Percentiles rank a stretch among this genome's conserved stretches.
Evolutionary conservation across 2,113 vertebrate genomes (phyloP).

Genomic region (Himantopus leucocephalus): DNA sequence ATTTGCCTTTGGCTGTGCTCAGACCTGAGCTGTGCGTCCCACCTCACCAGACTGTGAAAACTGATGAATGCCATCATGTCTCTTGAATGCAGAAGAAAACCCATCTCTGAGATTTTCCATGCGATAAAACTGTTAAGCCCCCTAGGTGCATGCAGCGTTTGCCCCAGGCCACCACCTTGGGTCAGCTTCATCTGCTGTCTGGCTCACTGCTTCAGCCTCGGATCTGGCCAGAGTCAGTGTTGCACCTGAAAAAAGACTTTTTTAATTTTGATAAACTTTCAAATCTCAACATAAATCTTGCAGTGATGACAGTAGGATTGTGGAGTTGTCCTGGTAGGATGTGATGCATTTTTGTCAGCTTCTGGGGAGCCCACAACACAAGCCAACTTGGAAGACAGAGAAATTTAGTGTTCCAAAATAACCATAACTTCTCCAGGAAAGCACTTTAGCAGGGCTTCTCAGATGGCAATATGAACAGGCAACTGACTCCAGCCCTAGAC

Average conservation of each 20-base stretch:
- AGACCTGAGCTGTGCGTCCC: not conserved
- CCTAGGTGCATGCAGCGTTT: accelerated
- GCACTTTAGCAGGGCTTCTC: not conserved
- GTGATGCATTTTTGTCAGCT: not conserved
- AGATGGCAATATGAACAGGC: not conserved
- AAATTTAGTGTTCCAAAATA: not conserved
- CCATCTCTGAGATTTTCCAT: not conserved
- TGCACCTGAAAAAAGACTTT: not conserved
- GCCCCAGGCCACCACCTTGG: not conserved
- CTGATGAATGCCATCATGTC: accelerated
- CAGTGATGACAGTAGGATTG: not conserved
- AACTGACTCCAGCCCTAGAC: not conserved
- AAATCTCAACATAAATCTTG: not conserved
- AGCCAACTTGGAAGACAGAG: not conserved
- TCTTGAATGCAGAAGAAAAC: not conserved
- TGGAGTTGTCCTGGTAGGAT: not conserved
- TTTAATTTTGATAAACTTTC: not conserved
- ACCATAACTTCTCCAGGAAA: not conserved
- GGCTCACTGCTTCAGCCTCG: not conserved
- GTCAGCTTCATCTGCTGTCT: not conserved
- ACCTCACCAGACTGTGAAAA: not conserved
- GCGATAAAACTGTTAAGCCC: not conserved
- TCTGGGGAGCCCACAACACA: not conserved
- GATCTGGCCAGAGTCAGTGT: not conserved
- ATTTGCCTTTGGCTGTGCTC: not conserved